A percentile compares a stretch with the other conserved stretches of the same genome.
phyloP scores from a whole-genome alignment of 2,113 vertebrate genomes.

The Clarias batrachus region DNA sequence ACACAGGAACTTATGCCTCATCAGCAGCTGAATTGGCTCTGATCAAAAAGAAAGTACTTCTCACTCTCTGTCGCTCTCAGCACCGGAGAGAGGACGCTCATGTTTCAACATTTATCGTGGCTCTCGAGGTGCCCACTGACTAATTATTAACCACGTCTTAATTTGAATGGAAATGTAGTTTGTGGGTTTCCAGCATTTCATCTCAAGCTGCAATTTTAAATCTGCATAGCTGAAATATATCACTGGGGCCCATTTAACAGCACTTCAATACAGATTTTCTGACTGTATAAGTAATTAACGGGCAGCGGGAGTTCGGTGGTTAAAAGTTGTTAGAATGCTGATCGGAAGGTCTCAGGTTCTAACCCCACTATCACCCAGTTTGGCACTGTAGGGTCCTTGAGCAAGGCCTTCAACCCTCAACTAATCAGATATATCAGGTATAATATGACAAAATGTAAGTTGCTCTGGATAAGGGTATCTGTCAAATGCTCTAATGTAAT shows the following conservation, averaged over 20 bases:
- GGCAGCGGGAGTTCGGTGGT: too few relatives aligned
- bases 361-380: too few relatives aligned
- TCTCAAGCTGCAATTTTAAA: constrained; percentile 4
- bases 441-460: too few relatives aligned
- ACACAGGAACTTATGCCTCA: constrained; percentile 73
- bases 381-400: too few relatives aligned
- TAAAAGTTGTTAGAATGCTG: too few relatives aligned
- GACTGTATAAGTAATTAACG: not conserved
- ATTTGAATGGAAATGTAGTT: constrained; percentile 5
- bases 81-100: constrained; percentile 11
- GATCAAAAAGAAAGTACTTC: constrained; percentile 51
- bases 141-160: constrained; percentile 10
- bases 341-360: too few relatives aligned
- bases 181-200: not conserved
- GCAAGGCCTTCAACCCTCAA: too few relatives aligned
- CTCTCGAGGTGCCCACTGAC: not conserved
- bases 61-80: constrained; percentile 12
- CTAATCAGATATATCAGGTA: too few relatives aligned
- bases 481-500: too few relatives aligned
- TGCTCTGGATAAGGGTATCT: too few relatives aligned
- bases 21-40: constrained; percentile 71
- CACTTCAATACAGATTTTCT: not conserved
- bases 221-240: not conserved
- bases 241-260: not conserved
- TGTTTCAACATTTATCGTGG: not conserved